A percentile compares a stretch with the other conserved stretches of the same genome.
phyloP scores from a whole-genome alignment of 2,113 vertebrate genomes.

The Notiomystis cincta region DNA sequence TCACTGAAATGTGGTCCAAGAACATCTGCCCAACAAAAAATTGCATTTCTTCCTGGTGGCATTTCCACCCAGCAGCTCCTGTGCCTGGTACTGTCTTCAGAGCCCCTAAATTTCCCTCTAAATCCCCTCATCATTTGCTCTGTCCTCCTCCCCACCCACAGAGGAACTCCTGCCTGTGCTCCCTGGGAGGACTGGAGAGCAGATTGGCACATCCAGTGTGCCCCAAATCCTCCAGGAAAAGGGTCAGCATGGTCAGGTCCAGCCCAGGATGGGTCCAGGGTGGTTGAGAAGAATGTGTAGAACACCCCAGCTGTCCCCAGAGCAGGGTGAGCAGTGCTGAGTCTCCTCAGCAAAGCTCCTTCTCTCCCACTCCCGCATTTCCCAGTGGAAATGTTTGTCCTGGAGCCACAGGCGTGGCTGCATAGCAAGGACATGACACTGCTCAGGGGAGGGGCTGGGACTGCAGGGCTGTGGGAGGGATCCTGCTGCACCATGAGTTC shows the following conservation, averaged over 20 bases:
- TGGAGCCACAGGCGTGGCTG: background rate
- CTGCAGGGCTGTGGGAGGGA: background rate
- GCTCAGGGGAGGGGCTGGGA: background rate
- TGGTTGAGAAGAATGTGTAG: rapidly evolving
- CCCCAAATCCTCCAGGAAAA: background rate
- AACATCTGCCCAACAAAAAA: background rate
- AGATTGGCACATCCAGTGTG: background rate
- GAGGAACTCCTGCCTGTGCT: background rate
- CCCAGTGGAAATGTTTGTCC: background rate
- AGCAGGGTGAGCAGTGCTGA: rapidly evolving
- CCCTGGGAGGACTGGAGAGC: background rate
- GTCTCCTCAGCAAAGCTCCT: background rate
- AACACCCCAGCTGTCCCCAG: background rate
- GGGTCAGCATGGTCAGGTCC: too few relatives aligned
- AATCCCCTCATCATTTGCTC: background rate
- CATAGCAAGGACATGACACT: background rate
- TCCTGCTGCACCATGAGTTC: background rate
- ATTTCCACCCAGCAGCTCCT: background rate
- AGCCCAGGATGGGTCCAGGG: rapidly evolving
- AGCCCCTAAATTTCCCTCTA: background rate
- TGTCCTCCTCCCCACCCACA: background rate
- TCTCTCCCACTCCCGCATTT: background rate
- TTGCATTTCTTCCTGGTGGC: background rate
- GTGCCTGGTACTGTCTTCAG: background rate
- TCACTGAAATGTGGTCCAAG: background rate